Percentiles rank a stretch among this genome's conserved stretches.
These are phyloP conservation scores for Carassius gibelio DNA, from an alignment of 2,113 vertebrate genomes.

Conservation along the genomic window DNA sequence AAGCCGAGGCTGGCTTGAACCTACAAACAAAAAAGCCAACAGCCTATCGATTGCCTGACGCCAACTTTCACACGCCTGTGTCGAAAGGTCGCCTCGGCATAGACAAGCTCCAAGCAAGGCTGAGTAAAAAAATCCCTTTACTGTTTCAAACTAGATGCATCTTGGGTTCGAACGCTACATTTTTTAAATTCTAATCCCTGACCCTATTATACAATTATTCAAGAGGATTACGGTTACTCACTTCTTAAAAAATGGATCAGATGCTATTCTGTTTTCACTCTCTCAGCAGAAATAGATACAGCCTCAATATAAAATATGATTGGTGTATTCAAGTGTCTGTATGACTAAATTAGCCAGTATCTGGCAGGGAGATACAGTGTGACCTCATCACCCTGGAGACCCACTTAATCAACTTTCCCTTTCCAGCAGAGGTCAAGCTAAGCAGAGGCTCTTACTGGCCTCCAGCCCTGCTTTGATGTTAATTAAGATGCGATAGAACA, in stretches of 20 bases:
- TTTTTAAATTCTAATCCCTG: conserved; percentile 53
- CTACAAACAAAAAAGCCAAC: conserved; percentile 82
- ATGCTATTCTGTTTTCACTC: neutral
- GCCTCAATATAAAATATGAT: conserved; percentile 39
- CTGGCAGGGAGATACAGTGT: conserved; percentile 40
- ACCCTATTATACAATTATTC: conserved; percentile 38
- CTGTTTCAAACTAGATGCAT: conserved; percentile 42
- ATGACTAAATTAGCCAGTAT: conserved; percentile 52
- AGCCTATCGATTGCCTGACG: conserved; percentile 76
- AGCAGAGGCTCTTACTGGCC: conserved; percentile 67
- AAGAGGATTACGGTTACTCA: conserved; percentile 38
- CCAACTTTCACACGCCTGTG: conserved; percentile 73
- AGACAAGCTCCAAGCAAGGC: conserved; percentile 68
- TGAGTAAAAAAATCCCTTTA: conserved; percentile 51
- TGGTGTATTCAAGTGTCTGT: conserved; percentile 22
- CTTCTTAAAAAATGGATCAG: conserved; percentile 17
- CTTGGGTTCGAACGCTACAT: conserved; percentile 24
- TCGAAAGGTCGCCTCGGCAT: conserved; percentile 71
- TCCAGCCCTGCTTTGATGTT: conserved; percentile 76
- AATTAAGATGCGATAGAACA: conserved; percentile 80
- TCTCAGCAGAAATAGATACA: conserved; percentile 21
- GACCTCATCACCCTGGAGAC: conserved; percentile 55
- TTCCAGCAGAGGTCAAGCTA: conserved; percentile 70
- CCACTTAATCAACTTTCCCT: conserved; percentile 78
- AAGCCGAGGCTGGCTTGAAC: conserved; percentile 77